phyloP scores from a whole-genome alignment of 1,140 invertebrate species.

The Papilio polyxenes region DNA sequence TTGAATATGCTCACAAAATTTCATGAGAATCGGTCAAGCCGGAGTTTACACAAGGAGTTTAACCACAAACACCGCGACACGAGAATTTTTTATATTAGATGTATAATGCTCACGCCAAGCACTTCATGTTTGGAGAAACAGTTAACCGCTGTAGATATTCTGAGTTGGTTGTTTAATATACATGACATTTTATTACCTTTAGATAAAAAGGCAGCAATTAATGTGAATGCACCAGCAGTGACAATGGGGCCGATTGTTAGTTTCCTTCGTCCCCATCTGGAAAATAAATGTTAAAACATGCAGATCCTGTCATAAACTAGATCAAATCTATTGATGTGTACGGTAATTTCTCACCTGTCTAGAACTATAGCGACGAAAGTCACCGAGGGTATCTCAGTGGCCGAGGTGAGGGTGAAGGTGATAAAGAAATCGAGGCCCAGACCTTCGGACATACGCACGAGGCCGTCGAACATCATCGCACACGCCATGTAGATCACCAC shows the following conservation, averaged over 20 bases:
- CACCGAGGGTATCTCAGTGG: constrained; percentile 87
- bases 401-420: constrained; percentile 85
- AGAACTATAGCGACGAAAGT: constrained; percentile 83
- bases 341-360: constrained; percentile 82
- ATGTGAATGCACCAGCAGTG: constrained; percentile 56
- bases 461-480: constrained; percentile 85
- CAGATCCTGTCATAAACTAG: background rate
- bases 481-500: constrained; percentile 82
- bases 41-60: too few species aligned
- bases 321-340: background rate
- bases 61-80: too few species aligned
- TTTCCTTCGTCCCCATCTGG: constrained; percentile 66
- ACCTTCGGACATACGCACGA: constrained; percentile 84
- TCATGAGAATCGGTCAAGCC: too few species aligned
- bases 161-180: too few species aligned
- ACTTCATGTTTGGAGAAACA: too few species aligned
- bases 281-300: constrained; percentile 38
- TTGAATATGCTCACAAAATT: too few species aligned
- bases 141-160: too few species aligned
- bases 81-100: too few species aligned
- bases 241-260: constrained; percentile 61
- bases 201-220: constrained; percentile 62
- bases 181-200: constrained; percentile 57
- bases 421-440: constrained; percentile 85
- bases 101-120: too few species aligned